Conservation (phyloP, 2,797 vertebrate genomes). For the Alectoris magna region DNA sequence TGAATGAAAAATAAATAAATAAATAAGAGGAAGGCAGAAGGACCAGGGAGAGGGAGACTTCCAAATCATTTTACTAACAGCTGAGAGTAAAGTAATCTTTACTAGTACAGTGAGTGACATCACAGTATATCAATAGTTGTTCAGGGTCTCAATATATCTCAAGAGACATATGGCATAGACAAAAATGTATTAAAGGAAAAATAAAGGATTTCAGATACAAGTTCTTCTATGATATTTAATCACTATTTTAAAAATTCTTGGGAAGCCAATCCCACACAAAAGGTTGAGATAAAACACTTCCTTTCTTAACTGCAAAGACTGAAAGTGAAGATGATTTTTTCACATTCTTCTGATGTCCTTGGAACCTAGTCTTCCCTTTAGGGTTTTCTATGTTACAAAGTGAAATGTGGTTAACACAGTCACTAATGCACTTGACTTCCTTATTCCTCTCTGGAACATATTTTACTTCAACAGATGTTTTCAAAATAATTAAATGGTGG, state of each 20-base stretch:
- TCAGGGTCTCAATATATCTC: background rate
- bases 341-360: background rate
- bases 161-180: background rate
- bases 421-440: slow-evolving; percentile 66
- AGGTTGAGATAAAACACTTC: background rate
- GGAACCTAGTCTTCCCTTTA: slow-evolving; percentile 29
- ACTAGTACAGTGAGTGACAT: background rate
- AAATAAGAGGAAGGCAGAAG: background rate
- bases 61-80: background rate
- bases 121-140: background rate
- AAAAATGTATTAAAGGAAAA: background rate
- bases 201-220: background rate
- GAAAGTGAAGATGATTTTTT: background rate
- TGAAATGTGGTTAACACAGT: slow-evolving; percentile 57
- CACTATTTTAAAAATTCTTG: background rate
- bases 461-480: slow-evolving; percentile 81
- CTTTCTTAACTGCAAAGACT: background rate
- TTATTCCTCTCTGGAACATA: slow-evolving; percentile 72
- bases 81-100: background rate
- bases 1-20: background rate
- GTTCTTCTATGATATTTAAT: background rate
- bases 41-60: background rate
- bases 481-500: slow-evolving; percentile 80
- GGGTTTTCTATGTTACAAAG: slow-evolving; percentile 21
- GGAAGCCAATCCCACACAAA: background rate